Evolutionary conservation across 2,797 vertebrate species (phyloP).

Genomic region (Zalophus californianus): DNA sequence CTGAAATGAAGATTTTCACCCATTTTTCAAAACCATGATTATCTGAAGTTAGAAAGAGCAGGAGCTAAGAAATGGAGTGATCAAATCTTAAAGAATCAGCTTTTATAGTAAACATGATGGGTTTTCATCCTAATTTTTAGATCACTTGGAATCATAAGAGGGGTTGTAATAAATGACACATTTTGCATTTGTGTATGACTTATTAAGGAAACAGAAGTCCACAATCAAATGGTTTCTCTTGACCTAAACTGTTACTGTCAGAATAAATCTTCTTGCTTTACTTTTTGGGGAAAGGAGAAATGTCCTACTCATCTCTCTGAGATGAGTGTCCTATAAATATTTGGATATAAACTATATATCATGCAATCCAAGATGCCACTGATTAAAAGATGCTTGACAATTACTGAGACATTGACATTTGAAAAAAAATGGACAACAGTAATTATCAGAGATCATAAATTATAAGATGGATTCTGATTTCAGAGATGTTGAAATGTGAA

Average conservation of each 20-base stretch:
- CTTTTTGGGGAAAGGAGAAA: conserved; percentile 31
- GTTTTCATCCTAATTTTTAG: conserved; percentile 22
- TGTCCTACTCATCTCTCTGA: conserved; percentile 5
- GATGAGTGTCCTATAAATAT: conserved; percentile 37
- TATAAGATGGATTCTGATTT: conserved; percentile 30
- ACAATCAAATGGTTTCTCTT: conserved; percentile 48
- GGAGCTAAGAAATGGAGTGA: not conserved
- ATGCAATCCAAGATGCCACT: not conserved
- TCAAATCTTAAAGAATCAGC: not conserved
- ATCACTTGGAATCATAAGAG: not conserved
- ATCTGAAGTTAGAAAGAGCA: conserved; percentile 36
- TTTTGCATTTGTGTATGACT: not conserved
- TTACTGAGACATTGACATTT: conserved; percentile 35
- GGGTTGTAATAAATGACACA: not conserved
- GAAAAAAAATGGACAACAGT: conserved; percentile 29
- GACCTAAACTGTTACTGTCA: conserved; percentile 38
- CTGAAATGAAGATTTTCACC: conserved; percentile 5
- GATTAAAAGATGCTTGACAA: not conserved
- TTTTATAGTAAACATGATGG: conserved; percentile 26
- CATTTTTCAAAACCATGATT: conserved; percentile 29
- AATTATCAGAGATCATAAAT: conserved; percentile 39
- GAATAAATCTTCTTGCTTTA: conserved; percentile 59
- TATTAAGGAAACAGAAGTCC: conserved; percentile 53
- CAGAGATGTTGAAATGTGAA: conserved; percentile 31
- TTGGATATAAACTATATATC: conserved; percentile 8